A percentile compares a stretch with the other conserved stretches of the same genome.
phyloP scores from a whole-genome alignment of 1,140 invertebrate genomes.

The Microvelia longipes region DNA sequence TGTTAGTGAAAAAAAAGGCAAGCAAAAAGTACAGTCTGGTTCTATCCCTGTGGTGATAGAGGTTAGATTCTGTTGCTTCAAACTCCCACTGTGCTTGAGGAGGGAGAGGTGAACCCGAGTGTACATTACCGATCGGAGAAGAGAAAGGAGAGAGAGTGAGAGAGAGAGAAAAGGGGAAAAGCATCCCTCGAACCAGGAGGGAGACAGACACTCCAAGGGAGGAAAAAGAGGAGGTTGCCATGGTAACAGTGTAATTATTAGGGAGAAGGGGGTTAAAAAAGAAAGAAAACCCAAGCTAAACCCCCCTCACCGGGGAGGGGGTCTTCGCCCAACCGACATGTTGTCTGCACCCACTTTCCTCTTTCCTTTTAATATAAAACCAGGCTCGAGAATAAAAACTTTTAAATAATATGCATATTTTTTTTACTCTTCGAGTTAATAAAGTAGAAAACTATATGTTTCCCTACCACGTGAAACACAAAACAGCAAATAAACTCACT shows the following conservation, averaged over 20 bases:
- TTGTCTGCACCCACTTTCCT: not conserved
- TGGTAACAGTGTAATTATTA: conserved; percentile 14
- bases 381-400: not conserved
- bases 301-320: not conserved
- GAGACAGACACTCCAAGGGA: not conserved
- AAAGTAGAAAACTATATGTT: no score
- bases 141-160: no score
- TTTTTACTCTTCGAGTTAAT: no score
- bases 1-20: not conserved
- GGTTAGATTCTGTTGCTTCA: not conserved
- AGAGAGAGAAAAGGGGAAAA: no score
- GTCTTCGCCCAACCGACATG: not conserved
- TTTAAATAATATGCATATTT: not conserved
- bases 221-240: conserved; percentile 4
- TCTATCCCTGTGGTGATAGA: not conserved
- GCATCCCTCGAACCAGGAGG: not conserved
- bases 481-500: no score
- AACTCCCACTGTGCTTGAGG: not conserved
- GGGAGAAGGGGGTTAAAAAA: conserved; percentile 5
- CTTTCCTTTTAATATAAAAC: not conserved
- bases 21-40: not conserved
- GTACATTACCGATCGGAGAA: conserved; percentile 13
- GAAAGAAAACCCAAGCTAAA: conserved; percentile 6
- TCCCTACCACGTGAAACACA: no score
- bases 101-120: conserved; percentile 3